These are phyloP conservation scores for Romanogobio albipinnatus DNA, from an alignment of 2,113 vertebrate genomes.

Conservation along the genomic window DNA sequence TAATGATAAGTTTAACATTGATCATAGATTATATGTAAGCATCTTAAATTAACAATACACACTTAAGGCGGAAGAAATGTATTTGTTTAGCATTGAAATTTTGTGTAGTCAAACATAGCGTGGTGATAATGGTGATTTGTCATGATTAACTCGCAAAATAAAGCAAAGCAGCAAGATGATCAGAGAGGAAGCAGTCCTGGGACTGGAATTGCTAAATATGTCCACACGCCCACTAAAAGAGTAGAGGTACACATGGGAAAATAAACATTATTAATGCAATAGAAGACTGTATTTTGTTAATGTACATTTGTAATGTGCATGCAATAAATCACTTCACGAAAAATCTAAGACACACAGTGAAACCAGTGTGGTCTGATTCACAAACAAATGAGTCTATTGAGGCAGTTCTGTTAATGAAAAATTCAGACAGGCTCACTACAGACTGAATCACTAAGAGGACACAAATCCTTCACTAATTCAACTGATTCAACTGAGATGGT, in stretches of 20 bases:
- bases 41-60: background rate
- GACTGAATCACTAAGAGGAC: too few species aligned
- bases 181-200: background rate
- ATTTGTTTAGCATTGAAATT: background rate
- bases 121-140: background rate
- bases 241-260: too few species aligned
- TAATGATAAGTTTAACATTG: background rate
- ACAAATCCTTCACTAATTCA: too few species aligned
- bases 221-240: background rate
- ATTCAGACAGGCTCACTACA: background rate
- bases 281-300: background rate
- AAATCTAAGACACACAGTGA: too few species aligned
- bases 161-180: background rate
- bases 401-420: background rate
- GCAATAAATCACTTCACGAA: background rate
- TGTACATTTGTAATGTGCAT: too few species aligned
- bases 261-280: background rate
- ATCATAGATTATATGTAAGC: background rate
- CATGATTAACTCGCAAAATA: background rate
- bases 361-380: too few species aligned
- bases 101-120: background rate
- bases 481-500: too few species aligned
- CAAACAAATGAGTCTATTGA: background rate
- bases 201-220: background rate
- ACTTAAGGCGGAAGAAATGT: background rate